Conservation (phyloP, 2,113 vertebrate genomes). For the Pao palembangensis region DNA sequence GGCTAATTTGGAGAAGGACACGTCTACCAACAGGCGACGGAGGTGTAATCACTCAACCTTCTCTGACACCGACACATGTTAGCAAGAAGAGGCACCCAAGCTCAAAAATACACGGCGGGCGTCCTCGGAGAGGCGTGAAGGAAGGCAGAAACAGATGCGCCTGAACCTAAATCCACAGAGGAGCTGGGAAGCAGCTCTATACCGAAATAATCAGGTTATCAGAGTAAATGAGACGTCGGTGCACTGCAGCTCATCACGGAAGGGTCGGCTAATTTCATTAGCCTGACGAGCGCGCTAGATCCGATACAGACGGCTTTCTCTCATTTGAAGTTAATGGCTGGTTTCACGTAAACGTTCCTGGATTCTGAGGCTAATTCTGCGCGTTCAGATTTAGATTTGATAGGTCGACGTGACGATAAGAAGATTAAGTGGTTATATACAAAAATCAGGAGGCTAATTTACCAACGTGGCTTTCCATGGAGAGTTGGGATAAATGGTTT, state of each 20-base stretch:
- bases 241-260: constrained; percentile 10
- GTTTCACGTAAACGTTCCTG: constrained; percentile 29
- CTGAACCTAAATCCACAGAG: no score
- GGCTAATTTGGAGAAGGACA: constrained; percentile 18
- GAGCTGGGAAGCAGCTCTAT: constrained; percentile 4
- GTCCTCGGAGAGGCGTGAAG: background rate
- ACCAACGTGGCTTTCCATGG: no score
- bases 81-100: background rate
- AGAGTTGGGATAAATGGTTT: no score
- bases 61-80: constrained; percentile 1
- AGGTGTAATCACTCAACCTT: no score
- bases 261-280: constrained; percentile 38
- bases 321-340: constrained; percentile 27
- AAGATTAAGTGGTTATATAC: no score
- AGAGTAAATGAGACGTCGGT: constrained; percentile 36
- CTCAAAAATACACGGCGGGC: background rate
- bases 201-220: constrained; percentile 62
- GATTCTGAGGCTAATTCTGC: constrained; percentile 16
- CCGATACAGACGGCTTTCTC: constrained; percentile 13
- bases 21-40: no score
- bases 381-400: no score
- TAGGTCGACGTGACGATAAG: no score
- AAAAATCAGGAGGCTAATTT: no score
- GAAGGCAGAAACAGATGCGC: constrained; percentile 23
- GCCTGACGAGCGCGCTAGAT: constrained; percentile 13